These are phyloP conservation scores for Virgularia gustaviana DNA, from an alignment of 92 coral and sea anemone species.

Conservation along the genomic window DNA sequence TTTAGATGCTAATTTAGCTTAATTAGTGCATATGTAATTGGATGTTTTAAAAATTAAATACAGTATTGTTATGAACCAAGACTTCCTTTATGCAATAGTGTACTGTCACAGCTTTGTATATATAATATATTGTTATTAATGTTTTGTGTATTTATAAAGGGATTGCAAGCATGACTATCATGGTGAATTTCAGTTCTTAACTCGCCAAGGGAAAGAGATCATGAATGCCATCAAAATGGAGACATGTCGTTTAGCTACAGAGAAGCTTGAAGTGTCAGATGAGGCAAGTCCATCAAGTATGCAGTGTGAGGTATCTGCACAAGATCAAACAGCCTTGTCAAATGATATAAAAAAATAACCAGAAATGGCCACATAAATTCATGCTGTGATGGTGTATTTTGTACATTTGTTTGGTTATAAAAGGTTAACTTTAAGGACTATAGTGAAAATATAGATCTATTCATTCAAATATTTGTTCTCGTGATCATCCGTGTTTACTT, in stretches of 20 bases:
- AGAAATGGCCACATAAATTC: too few species aligned
- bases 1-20: too few species aligned
- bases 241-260: slow-evolving; percentile 75
- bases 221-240: slow-evolving; percentile 83
- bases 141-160: slow-evolving; percentile 41
- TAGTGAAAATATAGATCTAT: too few species aligned
- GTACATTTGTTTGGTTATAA: too few species aligned
- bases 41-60: too few species aligned
- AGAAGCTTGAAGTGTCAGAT: slow-evolving; percentile 28
- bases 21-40: too few species aligned
- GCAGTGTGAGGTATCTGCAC: neutral
- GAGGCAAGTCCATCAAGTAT: slow-evolving; percentile 13
- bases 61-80: too few species aligned
- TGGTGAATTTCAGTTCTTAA: slow-evolving; percentile 84
- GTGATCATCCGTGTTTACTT: too few species aligned
- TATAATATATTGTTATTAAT: neutral
- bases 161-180: slow-evolving; percentile 79
- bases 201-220: slow-evolving; percentile 92
- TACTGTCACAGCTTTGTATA: neutral
- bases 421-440: too few species aligned
- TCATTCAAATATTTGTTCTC: too few species aligned
- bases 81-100: neutral
- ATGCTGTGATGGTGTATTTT: too few species aligned
- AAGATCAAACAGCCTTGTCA: slow-evolving; percentile 12
- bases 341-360: too few species aligned